Percentiles rank a stretch among this genome's conserved stretches.
Conservation (phyloP, 2,888 invertebrate genomes). For the Cataglyphis livida region DNA sequence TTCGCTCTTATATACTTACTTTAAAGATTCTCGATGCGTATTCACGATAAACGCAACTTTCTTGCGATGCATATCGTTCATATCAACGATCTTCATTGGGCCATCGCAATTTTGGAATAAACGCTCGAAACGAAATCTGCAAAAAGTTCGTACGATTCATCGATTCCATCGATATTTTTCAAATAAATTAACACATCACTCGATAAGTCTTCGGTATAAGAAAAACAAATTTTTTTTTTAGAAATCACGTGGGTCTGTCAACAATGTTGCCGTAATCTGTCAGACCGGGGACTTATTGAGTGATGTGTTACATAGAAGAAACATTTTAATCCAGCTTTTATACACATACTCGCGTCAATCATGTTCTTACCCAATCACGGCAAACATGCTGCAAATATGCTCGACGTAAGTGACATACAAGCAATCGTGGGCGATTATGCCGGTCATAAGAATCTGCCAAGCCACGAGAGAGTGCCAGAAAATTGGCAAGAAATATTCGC, state of each 20-base stretch:
- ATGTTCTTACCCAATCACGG: slow-evolving; percentile 20
- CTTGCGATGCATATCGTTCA: not conserved
- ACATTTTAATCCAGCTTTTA: not conserved
- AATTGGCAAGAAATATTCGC: slow-evolving; percentile 33
- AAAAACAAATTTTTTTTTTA: too few species aligned
- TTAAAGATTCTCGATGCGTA: not conserved
- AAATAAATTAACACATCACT: not conserved
- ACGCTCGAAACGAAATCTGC: not conserved
- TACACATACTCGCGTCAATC: too few species aligned
- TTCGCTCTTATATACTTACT: not conserved
- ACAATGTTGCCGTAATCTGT: too few species aligned
- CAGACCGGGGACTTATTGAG: too few species aligned
- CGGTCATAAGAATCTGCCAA: not conserved
- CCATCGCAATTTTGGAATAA: not conserved
- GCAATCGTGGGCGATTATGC: slow-evolving; percentile 9
- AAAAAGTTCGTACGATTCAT: not conserved
- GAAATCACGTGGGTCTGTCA: too few species aligned
- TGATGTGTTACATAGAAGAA: not conserved
- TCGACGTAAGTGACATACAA: slow-evolving; percentile 28
- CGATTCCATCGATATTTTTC: not conserved
- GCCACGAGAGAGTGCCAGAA: not conserved
- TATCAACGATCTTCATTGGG: not conserved
- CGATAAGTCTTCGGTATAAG: too few species aligned
- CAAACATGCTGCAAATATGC: slow-evolving; percentile 26
- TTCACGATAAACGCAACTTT: not conserved